Evolutionary conservation across 2,797 vertebrate species (phyloP).

Genomic region (Tadarida brasiliensis): DNA sequence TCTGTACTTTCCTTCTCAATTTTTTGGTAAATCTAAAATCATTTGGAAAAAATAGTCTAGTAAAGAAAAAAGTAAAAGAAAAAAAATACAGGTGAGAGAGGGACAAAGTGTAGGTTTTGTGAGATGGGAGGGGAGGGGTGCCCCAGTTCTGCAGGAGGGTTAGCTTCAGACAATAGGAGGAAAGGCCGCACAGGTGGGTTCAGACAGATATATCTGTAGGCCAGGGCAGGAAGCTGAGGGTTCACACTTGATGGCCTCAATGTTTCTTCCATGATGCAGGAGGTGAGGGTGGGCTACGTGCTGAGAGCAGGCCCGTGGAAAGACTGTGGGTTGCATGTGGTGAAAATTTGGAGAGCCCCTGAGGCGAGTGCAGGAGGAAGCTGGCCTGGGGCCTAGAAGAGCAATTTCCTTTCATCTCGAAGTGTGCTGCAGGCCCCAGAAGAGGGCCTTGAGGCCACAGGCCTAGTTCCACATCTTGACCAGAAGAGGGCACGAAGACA

Average conservation of each 20-base stretch:
- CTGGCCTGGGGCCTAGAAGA: neutral
- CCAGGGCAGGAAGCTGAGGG: neutral
- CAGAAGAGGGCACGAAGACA: slow-evolving; percentile 59
- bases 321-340: neutral
- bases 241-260: neutral
- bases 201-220: no score
- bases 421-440: rapidly evolving
- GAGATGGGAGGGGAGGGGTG: no score
- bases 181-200: neutral
- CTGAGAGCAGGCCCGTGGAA: neutral
- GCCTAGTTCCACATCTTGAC: neutral
- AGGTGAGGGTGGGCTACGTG: neutral
- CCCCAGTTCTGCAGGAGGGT: neutral
- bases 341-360: neutral
- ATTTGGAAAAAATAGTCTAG: neutral
- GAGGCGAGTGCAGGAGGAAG: neutral
- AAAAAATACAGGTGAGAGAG: neutral
- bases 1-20: neutral
- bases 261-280: neutral
- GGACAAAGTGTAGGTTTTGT: neutral
- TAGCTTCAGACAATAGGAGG: neutral
- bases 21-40: slow-evolving; percentile 34
- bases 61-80: neutral
- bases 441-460: neutral
- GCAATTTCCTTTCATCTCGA: neutral